These are phyloP conservation scores for Ancistrus triradiatus DNA, from an alignment of 2,113 vertebrate genomes.

Conservation along the genomic window DNA sequence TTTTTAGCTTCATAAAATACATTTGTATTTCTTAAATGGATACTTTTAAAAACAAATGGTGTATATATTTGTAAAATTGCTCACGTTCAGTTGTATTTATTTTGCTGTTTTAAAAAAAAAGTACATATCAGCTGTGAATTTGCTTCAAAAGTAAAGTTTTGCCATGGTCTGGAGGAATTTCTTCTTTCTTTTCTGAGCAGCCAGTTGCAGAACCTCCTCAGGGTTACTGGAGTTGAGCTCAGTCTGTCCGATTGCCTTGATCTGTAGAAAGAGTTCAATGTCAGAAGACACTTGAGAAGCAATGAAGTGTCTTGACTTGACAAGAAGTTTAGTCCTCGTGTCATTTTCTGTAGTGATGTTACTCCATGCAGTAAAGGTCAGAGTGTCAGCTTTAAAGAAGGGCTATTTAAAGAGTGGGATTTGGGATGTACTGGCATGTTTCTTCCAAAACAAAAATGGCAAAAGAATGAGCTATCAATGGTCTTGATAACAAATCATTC, in stretches of 20 bases:
- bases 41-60: background rate
- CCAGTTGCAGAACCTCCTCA: conserved; percentile 91
- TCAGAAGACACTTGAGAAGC: too few relatives aligned
- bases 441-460: too few relatives aligned
- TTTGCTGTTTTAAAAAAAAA: conserved; percentile 42
- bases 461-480: too few relatives aligned
- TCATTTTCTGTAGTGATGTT: too few relatives aligned
- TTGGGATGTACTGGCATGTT: too few relatives aligned
- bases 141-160: conserved; percentile 86
- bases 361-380: too few relatives aligned
- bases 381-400: too few relatives aligned
- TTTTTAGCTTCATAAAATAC: background rate
- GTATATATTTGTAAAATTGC: conserved; percentile 47
- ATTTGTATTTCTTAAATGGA: background rate
- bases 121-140: conserved; percentile 8
- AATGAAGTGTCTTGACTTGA: too few relatives aligned
- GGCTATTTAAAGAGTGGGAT: too few relatives aligned
- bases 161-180: conserved; percentile 95
- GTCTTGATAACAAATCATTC: too few relatives aligned
- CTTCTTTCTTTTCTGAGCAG: conserved; percentile 94
- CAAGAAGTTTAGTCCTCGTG: too few relatives aligned
- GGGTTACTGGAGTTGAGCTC: conserved; percentile 96
- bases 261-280: conserved; percentile 59
- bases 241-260: conserved; percentile 94
- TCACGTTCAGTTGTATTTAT: conserved; percentile 50